A percentile compares a stretch with the other conserved stretches of the same genome.
Conservation (phyloP, 2,888 invertebrate genomes). For the Glaucopsyche alexis region DNA sequence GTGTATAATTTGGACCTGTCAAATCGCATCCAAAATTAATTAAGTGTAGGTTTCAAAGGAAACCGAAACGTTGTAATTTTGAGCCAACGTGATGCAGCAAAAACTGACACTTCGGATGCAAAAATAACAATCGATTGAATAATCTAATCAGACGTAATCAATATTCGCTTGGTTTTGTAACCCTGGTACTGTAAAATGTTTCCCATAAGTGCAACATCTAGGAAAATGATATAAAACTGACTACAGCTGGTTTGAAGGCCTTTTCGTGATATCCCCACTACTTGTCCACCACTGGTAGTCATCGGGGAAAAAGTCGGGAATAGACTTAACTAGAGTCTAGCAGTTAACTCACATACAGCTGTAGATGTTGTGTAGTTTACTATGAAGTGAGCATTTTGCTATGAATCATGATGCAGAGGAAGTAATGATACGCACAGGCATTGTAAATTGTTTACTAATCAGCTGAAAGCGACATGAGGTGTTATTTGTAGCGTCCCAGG, state of each 20-base stretch:
- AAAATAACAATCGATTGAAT: slow-evolving; percentile 65
- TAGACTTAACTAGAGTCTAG: no score
- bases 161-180: not conserved
- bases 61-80: slow-evolving; percentile 53
- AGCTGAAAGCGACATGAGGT: slow-evolving; percentile 36
- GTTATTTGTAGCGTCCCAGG: slow-evolving; percentile 67
- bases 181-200: not conserved
- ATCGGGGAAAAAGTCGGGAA: no score
- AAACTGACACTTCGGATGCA: slow-evolving; percentile 60
- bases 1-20: slow-evolving; percentile 65
- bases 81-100: slow-evolving; percentile 67
- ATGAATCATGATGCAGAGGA: not conserved
- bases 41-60: slow-evolving; percentile 59
- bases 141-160: slow-evolving; percentile 49
- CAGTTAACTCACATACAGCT: no score
- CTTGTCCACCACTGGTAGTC: no score
- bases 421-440: not conserved
- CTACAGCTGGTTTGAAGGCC: no score
- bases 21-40: slow-evolving; percentile 68
- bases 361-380: no score
- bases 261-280: no score
- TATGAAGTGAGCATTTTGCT: no score
- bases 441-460: slow-evolving; percentile 2
- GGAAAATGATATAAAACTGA: not conserved
- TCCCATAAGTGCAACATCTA: not conserved